A percentile compares a stretch with the other conserved stretches of the same genome.
Evolutionary conservation across 2,888 invertebrate genomes (phyloP).

Genomic region (Cecidostiba fungosa): DNA sequence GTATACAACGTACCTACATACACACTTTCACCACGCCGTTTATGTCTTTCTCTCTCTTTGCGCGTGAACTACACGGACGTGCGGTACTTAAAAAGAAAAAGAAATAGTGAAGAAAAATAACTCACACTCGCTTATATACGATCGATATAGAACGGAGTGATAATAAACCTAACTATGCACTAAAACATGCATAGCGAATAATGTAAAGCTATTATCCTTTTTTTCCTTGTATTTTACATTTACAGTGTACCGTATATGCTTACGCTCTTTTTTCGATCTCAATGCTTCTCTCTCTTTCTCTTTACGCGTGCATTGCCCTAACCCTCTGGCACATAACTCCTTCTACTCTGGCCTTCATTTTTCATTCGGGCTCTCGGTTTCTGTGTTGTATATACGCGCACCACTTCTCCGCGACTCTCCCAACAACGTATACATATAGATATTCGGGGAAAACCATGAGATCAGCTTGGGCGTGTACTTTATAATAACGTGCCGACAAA

Average conservation of each 20-base stretch:
- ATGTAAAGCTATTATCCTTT: slow-evolving; percentile 44
- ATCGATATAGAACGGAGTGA: slow-evolving; percentile 41
- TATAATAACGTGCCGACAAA: background rate
- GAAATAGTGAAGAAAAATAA: background rate
- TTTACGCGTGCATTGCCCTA: slow-evolving; percentile 5
- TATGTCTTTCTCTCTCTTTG: background rate
- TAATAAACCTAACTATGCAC: slow-evolving; percentile 75
- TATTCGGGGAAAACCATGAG: background rate
- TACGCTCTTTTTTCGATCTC: background rate
- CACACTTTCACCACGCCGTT: slow-evolving; percentile 37
- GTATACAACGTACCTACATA: slow-evolving; percentile 26
- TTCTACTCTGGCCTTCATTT: slow-evolving; percentile 16
- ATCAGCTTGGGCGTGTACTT: background rate
- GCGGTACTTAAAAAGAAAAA: slow-evolving; percentile 35
- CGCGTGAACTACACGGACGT: background rate
- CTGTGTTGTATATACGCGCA: background rate
- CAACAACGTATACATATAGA: background rate
- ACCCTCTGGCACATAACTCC: background rate
- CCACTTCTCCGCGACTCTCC: background rate
- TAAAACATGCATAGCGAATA: slow-evolving; percentile 77
- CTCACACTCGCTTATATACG: background rate
- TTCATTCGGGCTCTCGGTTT: slow-evolving; percentile 22
- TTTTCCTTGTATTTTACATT: background rate
- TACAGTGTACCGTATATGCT: background rate
- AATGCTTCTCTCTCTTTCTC: slow-evolving; percentile 38